Evolutionary conservation across 2,888 invertebrate species (phyloP).

Genomic region (Ceramica pisi): DNA sequence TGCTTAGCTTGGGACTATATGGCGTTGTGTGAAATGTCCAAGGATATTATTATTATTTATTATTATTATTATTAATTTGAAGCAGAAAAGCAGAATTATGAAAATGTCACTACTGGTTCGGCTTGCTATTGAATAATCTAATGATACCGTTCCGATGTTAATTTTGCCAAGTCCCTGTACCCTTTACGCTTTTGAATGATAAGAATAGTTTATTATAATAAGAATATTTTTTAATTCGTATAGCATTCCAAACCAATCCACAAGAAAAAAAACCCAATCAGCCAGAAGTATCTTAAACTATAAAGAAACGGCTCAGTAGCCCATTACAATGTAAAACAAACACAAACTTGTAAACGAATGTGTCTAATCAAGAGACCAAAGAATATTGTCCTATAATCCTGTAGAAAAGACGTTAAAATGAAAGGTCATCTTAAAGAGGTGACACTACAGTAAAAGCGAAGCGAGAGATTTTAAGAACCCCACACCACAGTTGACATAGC

Average conservation of each 20-base stretch:
- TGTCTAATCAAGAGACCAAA: conserved; percentile 59
- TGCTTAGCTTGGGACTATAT: too few relatives aligned
- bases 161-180: neutral
- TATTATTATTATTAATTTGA: too few relatives aligned
- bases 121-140: neutral
- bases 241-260: conserved; percentile 14
- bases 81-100: neutral
- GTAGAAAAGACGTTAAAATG: conserved; percentile 58
- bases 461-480: conserved; percentile 9
- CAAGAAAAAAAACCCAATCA: conserved; percentile 25
- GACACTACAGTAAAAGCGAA: conserved; percentile 38
- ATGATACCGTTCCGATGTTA: neutral
- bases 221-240: neutral
- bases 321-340: conserved; percentile 58
- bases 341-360: conserved; percentile 36
- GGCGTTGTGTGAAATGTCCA: too few relatives aligned
- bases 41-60: too few relatives aligned
- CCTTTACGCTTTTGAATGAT: neutral
- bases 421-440: conserved; percentile 59
- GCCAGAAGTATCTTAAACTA: conserved; percentile 19
- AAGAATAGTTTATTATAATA: neutral
- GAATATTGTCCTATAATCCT: conserved; percentile 57
- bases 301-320: conserved; percentile 47
- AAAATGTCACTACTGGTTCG: neutral
- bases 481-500: neutral